Evolutionary conservation across 2,113 vertebrate species (phyloP).

Genomic region (Arenaria interpres): DNA sequence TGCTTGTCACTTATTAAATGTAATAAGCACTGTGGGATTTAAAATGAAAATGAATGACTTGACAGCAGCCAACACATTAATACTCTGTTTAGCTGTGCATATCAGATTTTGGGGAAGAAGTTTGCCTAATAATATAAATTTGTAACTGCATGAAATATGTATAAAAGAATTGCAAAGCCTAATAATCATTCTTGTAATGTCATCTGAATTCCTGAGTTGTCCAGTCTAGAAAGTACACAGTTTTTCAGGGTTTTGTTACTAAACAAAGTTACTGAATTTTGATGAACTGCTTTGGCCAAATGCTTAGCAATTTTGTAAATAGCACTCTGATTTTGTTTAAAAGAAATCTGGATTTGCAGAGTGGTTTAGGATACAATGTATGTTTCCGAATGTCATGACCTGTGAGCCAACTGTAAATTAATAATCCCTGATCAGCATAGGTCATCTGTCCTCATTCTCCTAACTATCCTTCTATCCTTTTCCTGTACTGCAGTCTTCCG

Average conservation of each 20-base stretch:
- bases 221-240: not conserved
- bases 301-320: not conserved
- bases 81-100: not conserved
- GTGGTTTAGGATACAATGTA: not conserved
- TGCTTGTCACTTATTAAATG: not conserved
- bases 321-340: not conserved
- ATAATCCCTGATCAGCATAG: not conserved
- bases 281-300: not conserved
- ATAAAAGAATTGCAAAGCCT: not conserved
- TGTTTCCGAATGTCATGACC: not conserved
- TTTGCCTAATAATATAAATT: not conserved
- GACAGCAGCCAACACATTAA: not conserved
- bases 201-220: not conserved
- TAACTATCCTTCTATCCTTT: not conserved
- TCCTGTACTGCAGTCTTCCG: not conserved
- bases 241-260: not conserved
- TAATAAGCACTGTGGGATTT: not conserved
- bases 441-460: not conserved
- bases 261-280: not conserved
- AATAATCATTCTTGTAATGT: not conserved
- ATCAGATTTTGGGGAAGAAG: not conserved
- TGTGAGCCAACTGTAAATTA: not conserved
- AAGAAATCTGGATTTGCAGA: not conserved
- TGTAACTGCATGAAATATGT: not conserved
- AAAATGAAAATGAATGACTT: constrained; percentile 10